These are phyloP conservation scores for Cliona cf. orientalis DNA, from an alignment of 37 sponge, comb jelly and placozoan genomes.

Conservation along the genomic window DNA sequence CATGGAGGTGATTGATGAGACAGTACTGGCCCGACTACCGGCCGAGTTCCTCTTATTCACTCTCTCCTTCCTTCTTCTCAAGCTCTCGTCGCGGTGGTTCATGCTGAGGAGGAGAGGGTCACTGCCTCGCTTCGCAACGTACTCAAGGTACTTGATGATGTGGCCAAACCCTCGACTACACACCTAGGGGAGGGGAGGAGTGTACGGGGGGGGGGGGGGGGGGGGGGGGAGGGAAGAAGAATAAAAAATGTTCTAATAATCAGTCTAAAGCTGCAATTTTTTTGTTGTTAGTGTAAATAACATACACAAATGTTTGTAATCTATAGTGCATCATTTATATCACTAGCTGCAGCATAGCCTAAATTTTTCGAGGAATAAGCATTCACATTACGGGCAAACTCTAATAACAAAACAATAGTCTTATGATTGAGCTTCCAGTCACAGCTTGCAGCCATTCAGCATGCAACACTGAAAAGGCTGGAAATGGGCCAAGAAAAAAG, in stretches of 20 bases:
- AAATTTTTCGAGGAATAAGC: too few relatives aligned
- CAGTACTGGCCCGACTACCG: neutral
- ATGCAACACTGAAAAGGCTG: neutral
- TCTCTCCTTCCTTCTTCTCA: constrained; percentile 17
- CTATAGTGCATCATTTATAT: too few relatives aligned
- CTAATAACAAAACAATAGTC: too few relatives aligned
- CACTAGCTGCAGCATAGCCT: too few relatives aligned
- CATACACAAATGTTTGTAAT: too few relatives aligned
- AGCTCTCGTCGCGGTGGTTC: constrained; percentile 18
- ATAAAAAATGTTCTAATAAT: too few relatives aligned
- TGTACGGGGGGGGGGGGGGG: neutral
- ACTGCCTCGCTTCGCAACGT: constrained; percentile 44
- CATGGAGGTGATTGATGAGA: constrained; percentile 5
- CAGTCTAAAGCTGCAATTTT: too few relatives aligned
- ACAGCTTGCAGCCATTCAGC: too few relatives aligned
- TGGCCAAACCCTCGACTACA: constrained; percentile 69
- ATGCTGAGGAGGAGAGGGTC: constrained; percentile 34
- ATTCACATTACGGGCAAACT: too few relatives aligned
- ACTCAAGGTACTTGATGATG: constrained; percentile 71
- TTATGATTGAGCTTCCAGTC: too few relatives aligned
- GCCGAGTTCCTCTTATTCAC: neutral
- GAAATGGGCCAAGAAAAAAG: neutral
- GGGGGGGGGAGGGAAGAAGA: neutral
- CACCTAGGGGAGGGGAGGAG: constrained; percentile 21
- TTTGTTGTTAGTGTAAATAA: too few relatives aligned